Percentiles rank a stretch among this genome's conserved stretches.
phyloP scores from a whole-genome alignment of 2,888 invertebrate species.

The Latrodectus hesperus region DNA sequence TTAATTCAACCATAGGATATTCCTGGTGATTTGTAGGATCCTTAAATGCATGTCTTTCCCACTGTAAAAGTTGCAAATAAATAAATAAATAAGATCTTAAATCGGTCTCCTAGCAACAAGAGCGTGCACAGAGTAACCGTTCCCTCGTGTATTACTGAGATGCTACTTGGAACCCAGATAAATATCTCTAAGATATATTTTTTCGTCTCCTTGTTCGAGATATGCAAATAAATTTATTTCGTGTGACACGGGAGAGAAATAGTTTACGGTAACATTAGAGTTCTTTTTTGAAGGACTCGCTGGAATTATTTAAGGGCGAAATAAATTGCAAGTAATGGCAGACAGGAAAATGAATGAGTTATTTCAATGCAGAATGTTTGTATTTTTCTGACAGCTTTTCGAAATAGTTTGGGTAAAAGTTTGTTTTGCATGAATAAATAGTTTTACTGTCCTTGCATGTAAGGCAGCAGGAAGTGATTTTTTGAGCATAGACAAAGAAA shows the following conservation, averaged over 20 bases:
- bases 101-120: conserved; percentile 47
- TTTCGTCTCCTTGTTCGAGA: not conserved
- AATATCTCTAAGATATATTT: not conserved
- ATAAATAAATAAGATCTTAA: conserved; percentile 58
- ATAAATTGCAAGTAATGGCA: too few species aligned
- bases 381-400: too few species aligned
- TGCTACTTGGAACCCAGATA: not conserved
- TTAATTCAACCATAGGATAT: not conserved
- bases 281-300: too few species aligned
- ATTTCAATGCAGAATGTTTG: too few species aligned
- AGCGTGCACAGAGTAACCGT: conserved; percentile 25
- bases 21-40: conserved; percentile 8
- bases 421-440: too few species aligned
- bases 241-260: not conserved
- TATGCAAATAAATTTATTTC: not conserved
- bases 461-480: too few species aligned
- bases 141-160: not conserved
- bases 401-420: too few species aligned
- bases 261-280: not conserved
- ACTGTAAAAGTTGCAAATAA: conserved; percentile 18
- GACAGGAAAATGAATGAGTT: too few species aligned
- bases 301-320: too few species aligned
- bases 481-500: too few species aligned
- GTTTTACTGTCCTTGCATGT: too few species aligned
- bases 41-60: conserved; percentile 35